Conservation (phyloP, 2,797 vertebrate genomes). For the Momotus momota region DNA sequence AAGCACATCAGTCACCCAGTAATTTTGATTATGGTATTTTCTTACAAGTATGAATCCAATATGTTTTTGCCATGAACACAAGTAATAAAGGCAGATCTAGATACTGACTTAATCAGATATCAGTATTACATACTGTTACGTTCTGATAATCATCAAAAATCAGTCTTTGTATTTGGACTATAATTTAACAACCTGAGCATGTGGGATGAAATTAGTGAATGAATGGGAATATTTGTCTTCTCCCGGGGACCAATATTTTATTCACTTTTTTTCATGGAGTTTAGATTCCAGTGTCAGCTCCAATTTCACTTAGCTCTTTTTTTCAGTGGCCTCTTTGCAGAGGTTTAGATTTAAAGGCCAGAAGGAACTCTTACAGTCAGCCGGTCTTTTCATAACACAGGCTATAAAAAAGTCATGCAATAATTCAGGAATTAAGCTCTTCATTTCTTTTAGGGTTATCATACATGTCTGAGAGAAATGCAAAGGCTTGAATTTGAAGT, state of each 20-base stretch:
- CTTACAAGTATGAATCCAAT: background rate
- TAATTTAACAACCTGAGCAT: background rate
- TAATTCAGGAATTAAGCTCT: slow-evolving; percentile 14
- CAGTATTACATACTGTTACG: background rate
- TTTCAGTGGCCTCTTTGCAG: background rate
- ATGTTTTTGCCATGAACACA: background rate
- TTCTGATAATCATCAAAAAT: background rate
- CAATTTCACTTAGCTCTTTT: background rate
- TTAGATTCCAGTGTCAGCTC: background rate
- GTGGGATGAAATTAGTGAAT: background rate
- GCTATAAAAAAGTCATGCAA: background rate
- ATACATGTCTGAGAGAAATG: background rate
- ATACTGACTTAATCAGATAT: background rate
- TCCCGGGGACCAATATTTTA: background rate
- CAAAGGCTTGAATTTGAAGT: background rate
- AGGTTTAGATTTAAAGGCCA: slow-evolving; percentile 26
- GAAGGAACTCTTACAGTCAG: background rate
- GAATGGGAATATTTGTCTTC: background rate
- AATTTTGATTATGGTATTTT: background rate
- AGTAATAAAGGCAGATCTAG: background rate
- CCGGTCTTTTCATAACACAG: slow-evolving; percentile 14
- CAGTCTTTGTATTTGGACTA: background rate
- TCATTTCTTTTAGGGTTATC: slow-evolving; percentile 12
- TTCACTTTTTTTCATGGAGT: background rate
- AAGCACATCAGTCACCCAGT: background rate